phyloP scores from a whole-genome alignment of 2,888 invertebrate genomes.

The Anoncus sp. region DNA sequence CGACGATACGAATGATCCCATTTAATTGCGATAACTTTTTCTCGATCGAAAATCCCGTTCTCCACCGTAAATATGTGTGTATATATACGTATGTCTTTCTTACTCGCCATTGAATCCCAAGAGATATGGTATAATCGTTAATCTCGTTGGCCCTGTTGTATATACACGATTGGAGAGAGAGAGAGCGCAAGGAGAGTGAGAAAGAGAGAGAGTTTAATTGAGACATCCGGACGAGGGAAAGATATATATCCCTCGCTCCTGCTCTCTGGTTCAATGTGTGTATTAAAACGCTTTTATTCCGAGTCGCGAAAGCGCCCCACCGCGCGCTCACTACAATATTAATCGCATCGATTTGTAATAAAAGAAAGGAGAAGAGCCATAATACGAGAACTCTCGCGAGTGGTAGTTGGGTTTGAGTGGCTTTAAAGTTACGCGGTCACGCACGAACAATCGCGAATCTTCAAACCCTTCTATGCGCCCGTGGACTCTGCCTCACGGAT shows the following conservation, averaged over 20 bases:
- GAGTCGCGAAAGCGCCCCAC: constrained; percentile 42
- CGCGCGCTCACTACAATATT: constrained; percentile 50
- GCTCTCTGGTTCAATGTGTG: constrained; percentile 29
- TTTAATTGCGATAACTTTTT: constrained; percentile 55
- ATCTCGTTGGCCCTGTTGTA: constrained; percentile 53
- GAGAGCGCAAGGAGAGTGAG: constrained; percentile 6
- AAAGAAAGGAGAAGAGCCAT: constrained; percentile 22
- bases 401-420: constrained; percentile 3
- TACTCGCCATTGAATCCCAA: constrained; percentile 7
- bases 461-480: constrained; percentile 19
- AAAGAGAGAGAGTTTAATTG: constrained; percentile 55
- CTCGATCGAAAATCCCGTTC: constrained; percentile 46
- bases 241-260: constrained; percentile 13
- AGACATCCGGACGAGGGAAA: constrained; percentile 53
- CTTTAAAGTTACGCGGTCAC: constrained; percentile 15
- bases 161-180: constrained; percentile 20
- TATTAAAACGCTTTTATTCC: constrained; percentile 56
- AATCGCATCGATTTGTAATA: constrained; percentile 62
- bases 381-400: constrained; percentile 20
- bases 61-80: neutral
- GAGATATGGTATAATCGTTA: constrained; percentile 53
- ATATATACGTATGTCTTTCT: neutral
- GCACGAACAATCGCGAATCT: neutral
- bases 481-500: constrained; percentile 24
- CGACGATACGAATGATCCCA: constrained; percentile 27